These are phyloP conservation scores for Ptiloglossa arizonensis DNA, from an alignment of 1,140 invertebrate species.

Conservation along the genomic window DNA sequence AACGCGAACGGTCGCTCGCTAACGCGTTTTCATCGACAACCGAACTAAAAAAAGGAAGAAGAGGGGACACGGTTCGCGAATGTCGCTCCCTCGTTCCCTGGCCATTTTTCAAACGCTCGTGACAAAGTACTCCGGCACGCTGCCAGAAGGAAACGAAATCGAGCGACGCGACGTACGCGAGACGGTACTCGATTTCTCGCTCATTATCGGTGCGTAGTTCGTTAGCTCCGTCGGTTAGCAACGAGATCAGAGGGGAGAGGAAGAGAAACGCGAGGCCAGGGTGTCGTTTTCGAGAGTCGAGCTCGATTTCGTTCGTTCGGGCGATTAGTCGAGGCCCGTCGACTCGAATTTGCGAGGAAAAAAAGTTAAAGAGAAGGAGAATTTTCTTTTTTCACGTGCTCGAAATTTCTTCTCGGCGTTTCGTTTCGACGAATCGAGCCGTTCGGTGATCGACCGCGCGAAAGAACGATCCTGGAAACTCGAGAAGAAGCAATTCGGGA, in stretches of 20 bases:
- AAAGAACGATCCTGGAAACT: not conserved
- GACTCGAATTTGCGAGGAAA: not conserved
- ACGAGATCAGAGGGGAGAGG: too few relatives aligned
- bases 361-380: too few relatives aligned
- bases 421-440: not conserved
- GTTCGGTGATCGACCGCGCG: too few relatives aligned
- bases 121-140: conserved; percentile 24
- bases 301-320: not conserved
- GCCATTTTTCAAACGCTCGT: conserved; percentile 21
- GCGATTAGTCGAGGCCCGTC: not conserved
- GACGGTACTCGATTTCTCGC: conserved; percentile 7
- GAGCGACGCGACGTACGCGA: not conserved
- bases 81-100: conserved; percentile 4
- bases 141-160: conserved; percentile 17
- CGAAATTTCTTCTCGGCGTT: not conserved
- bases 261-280: not conserved
- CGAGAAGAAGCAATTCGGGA: not conserved
- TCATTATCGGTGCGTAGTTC: conserved; percentile 12
- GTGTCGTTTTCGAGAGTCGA: not conserved
- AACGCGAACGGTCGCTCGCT: conserved; percentile 23
- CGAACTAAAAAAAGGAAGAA: not conserved
- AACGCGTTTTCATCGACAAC: conserved; percentile 25
- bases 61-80: conserved; percentile 16
- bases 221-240: not conserved
- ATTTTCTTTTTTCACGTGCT: not conserved